Evolutionary conservation across 2,888 invertebrate genomes (phyloP).

Genomic region (Clistopyga incitator): DNA sequence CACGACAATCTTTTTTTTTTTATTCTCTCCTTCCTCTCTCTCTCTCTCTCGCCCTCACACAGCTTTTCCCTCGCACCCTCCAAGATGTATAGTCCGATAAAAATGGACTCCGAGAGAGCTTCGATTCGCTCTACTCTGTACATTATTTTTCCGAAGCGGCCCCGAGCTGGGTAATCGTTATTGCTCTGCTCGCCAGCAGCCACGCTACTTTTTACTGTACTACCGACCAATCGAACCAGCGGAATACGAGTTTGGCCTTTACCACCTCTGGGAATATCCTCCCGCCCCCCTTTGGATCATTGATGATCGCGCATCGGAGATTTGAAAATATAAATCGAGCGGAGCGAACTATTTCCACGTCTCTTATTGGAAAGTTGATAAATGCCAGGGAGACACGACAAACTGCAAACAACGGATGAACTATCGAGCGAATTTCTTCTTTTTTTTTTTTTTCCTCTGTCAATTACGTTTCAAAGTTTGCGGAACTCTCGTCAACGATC

Average conservation of each 20-base stretch:
- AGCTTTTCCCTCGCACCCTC: slow-evolving; percentile 51
- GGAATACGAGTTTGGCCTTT: slow-evolving; percentile 21
- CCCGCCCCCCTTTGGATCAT: background rate
- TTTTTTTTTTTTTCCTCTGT: slow-evolving; percentile 9
- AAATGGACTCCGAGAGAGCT: slow-evolving; percentile 73
- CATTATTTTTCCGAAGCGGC: slow-evolving; percentile 65
- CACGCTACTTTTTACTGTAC: slow-evolving; percentile 24
- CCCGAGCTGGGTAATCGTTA: slow-evolving; percentile 59
- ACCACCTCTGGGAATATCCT: slow-evolving; percentile 43
- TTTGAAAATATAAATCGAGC: slow-evolving; percentile 9
- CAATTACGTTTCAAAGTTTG: too few relatives aligned
- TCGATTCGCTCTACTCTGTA: slow-evolving; percentile 66
- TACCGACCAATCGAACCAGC: background rate
- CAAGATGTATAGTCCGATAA: slow-evolving; percentile 75
- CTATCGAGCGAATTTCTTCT: background rate
- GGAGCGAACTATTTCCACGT: slow-evolving; percentile 8
- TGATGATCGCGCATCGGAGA: slow-evolving; percentile 16
- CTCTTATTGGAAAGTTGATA: slow-evolving; percentile 44
- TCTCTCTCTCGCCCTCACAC: slow-evolving; percentile 48
- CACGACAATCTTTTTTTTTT: slow-evolving; percentile 49
- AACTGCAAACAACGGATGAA: background rate
- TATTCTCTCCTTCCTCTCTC: slow-evolving; percentile 53
- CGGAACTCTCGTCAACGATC: background rate
- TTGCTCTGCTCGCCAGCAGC: slow-evolving; percentile 50
- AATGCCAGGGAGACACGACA: slow-evolving; percentile 18